phyloP scores from a whole-genome alignment of 2,113 vertebrate genomes.

The Hassar affinis region DNA sequence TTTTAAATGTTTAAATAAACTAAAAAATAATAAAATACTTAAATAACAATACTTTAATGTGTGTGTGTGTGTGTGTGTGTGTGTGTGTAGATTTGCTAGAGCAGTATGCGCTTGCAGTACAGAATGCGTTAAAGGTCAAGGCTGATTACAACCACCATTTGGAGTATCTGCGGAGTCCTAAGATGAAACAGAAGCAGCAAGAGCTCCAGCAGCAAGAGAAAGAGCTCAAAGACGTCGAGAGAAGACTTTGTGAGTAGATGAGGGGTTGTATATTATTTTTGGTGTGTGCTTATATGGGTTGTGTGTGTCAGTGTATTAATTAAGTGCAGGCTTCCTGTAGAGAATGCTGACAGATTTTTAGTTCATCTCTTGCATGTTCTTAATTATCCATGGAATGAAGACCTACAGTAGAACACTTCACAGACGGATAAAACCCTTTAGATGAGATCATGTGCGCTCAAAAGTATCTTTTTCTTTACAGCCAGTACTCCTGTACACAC shows the following conservation, averaged over 20 bases:
- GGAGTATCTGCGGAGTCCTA: slow-evolving; percentile 66
- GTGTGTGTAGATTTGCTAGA: slow-evolving; percentile 75
- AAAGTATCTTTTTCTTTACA: slow-evolving; percentile 39
- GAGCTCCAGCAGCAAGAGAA: slow-evolving; percentile 72
- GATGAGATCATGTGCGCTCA: neutral
- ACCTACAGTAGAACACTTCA: neutral
- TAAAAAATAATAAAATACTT: too few relatives aligned
- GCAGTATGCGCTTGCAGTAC: slow-evolving; percentile 69
- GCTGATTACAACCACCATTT: slow-evolving; percentile 64
- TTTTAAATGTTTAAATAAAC: neutral
- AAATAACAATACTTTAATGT: neutral
- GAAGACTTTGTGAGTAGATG: slow-evolving; percentile 68
- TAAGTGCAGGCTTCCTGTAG: neutral
- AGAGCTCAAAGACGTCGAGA: slow-evolving; percentile 76
- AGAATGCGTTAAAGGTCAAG: slow-evolving; percentile 63
- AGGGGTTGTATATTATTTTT: neutral
- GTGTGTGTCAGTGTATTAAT: neutral
- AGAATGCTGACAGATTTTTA: neutral
- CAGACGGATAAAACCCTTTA: neutral
- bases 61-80: slow-evolving; percentile 31
- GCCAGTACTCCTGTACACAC: slow-evolving; percentile 18
- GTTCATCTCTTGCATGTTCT: neutral
- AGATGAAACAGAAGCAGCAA: slow-evolving; percentile 67
- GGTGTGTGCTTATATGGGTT: neutral
- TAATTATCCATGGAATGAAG: neutral